phyloP scores from a whole-genome alignment of 2,113 vertebrate species.

The Malurus cyaneus region DNA sequence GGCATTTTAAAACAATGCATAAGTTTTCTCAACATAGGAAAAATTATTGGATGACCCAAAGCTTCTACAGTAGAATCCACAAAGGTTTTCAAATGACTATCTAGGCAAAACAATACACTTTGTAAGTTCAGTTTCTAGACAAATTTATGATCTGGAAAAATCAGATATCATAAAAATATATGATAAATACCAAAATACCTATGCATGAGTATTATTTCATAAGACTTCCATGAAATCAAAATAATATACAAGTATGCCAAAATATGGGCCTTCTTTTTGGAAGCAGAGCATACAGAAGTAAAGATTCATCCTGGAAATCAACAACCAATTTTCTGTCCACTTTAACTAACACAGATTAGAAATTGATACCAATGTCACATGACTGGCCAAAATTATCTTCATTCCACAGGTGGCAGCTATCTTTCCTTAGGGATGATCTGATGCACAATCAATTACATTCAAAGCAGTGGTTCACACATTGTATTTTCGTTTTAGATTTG shows the following conservation, averaged over 20 bases:
- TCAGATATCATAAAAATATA: background rate
- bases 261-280: background rate
- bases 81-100: background rate
- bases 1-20: background rate
- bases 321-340: background rate
- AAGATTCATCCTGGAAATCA: background rate
- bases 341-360: background rate
- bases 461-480: background rate
- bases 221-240: background rate
- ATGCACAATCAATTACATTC: background rate
- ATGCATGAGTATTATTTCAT: background rate
- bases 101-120: background rate
- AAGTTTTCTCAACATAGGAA: background rate
- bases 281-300: background rate
- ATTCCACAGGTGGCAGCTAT: background rate
- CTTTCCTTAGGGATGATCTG: background rate
- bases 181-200: background rate
- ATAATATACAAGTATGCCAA: background rate
- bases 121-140: background rate
- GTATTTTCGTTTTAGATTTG: background rate
- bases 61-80: background rate
- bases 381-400: background rate
- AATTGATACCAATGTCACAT: background rate
- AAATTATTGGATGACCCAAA: background rate
- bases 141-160: background rate